phyloP scores from a whole-genome alignment of 1,140 invertebrate species.

The Ceratosolen solmsi region DNA sequence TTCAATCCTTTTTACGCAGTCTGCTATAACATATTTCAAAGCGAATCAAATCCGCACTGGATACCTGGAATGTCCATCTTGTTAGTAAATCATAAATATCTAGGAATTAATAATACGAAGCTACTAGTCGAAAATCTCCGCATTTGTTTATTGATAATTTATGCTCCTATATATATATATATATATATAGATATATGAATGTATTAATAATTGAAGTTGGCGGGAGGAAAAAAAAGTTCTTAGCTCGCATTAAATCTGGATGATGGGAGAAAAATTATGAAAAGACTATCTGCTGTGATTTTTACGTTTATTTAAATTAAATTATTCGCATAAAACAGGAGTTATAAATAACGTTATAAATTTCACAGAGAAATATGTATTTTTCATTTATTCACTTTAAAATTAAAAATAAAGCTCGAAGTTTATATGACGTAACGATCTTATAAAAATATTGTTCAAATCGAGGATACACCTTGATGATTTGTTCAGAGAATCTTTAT shows the following conservation, averaged over 20 bases:
- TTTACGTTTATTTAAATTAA: neutral
- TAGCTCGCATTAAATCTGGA: neutral
- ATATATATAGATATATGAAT: too few relatives aligned
- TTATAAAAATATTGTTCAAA: neutral
- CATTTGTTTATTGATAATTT: neutral
- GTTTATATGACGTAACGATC: neutral
- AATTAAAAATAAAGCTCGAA: neutral
- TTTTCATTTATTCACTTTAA: neutral
- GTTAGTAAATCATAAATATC: neutral
- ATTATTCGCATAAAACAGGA: neutral
- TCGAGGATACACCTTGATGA: neutral
- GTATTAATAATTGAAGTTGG: too few relatives aligned
- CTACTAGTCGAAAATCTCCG: neutral
- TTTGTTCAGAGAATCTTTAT: neutral
- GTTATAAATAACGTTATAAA: neutral
- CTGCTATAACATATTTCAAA: neutral
- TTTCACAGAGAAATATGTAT: neutral
- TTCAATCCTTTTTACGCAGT: neutral
- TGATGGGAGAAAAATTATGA: neutral
- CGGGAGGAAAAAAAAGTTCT: neutral
- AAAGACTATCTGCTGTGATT: neutral
- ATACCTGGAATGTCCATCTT: neutral
- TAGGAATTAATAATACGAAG: neutral
- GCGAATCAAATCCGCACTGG: neutral
- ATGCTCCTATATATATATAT: neutral